Evolutionary conservation across 64 coral and sea anemone species (phyloP), one percentile per base, ranked within the genome.

Genomic region (Pocillopora damicornis): DNA sequence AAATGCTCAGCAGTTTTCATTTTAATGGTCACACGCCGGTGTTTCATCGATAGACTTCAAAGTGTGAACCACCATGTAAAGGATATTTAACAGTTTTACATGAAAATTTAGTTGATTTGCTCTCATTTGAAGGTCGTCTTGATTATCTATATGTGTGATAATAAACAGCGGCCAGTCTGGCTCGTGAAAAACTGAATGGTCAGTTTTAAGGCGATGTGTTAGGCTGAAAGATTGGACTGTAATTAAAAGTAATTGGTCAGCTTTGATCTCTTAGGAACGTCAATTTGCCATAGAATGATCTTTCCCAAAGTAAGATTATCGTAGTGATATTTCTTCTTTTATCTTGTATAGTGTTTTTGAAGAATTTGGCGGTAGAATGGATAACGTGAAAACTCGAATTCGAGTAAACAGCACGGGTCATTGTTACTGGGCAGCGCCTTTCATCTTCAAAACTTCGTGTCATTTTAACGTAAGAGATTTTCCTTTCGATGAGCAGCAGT

Each of bases 291-390:
- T 51, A 51, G 42, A 51, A 51, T 51, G 0, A 51, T 51, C 42
- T 51, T 51, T 51, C 7, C 7, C 42, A 51, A 51, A 51, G 5
- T 11, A 34, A 30, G 11, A 65, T 12, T 22, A 35, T 3, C 62
- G 66, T 73, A 36, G 1, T 61, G 15, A 17, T 9, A 22, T 36
- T 26, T 37, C 25, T 58, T 35, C 13, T 89, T 76, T 86, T 12
- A 14, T 86, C 36, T 61, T 67, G 69, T 93, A 18, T 86, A 98
- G 95, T 38, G 95, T 98, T 23, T 98, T 93, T 65, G 95, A 98
- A 91, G 95, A 98, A 65, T 98, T 98, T 78, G 95, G 93, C 65
- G 95, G 95, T 2, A 85, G 95, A 83, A 79, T 98, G 63, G 95
- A 98, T 58, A 93, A 98, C 20, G 72, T 98, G 0, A 83, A 88